Base-by-base conservation (phyloP, 2,888 invertebrate genomes). In the Epinotia nisella region DNA sequence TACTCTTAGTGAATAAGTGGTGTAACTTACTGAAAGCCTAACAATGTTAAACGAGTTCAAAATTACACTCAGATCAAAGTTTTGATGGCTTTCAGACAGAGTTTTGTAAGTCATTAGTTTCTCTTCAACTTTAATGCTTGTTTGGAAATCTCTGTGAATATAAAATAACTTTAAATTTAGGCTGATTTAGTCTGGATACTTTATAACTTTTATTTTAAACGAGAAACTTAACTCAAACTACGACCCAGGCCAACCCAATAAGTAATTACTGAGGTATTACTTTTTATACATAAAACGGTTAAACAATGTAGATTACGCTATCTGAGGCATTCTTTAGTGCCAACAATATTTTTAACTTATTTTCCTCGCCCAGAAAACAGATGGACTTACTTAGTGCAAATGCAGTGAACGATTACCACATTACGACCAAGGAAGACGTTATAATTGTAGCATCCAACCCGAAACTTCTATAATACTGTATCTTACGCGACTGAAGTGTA, bases 51-150 rank as follows among this genome's bases (percentile, higher is more conserved):
- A 19, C 15, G 29, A 24, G 11, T 3, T 9, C 1, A 17, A 65
- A 56, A 56, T 66, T 56, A 41, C n/a, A 65, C 66, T 21, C 56
- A 41, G 24, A 66, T 66, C 45, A 19, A 66, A 66, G 66, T 66
- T 66, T 56, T 66, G 39, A 66, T 66, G n/a, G 55, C 10, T 66
- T 56, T 41, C 19, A 41, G 56, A 66, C 55, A 56, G 55, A 39
- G 55, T 24, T 41, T 24, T 24, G 3, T 56, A 41, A 41, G 21
- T 41, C 55, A 56, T 66, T 65, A 39, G 65, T 56, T 55, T 56
- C 21, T 19, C 24, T 56, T 56, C n/a, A 56, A 66, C 66, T 55
- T 56, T 39, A 41, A 56, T 29, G 10, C 53, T 66, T 66, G 55
- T 11, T 24, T 66, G n/a, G 24, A 56, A 64, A 39, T 65, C 39